A percentile compares a stretch with the other conserved stretches of the same genome.
Conservation (phyloP, 2,113 vertebrate genomes). For the Nansenia antarctica region DNA sequence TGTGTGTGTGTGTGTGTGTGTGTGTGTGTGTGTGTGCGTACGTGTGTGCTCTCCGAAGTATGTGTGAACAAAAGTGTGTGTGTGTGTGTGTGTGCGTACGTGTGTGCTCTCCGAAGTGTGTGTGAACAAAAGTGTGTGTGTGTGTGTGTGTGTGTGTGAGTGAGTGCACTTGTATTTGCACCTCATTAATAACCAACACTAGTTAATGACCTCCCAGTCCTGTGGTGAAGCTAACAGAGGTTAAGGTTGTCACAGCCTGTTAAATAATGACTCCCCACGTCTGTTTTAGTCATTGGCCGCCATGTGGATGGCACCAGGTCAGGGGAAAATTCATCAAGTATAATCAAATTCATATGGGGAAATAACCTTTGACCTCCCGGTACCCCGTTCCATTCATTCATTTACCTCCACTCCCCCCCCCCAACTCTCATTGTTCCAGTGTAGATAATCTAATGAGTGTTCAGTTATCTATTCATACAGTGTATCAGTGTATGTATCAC, state of each 20-base stretch:
- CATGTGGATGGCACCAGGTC: constrained; percentile 50
- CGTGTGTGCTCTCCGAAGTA: no score
- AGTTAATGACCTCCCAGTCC: constrained; percentile 61
- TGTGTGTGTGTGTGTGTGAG: constrained; percentile 22
- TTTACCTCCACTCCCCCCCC: constrained; percentile 39
- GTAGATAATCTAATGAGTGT: constrained; percentile 16
- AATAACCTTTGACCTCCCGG: constrained; percentile 36
- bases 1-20: constrained; percentile 9
- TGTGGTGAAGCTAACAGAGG: constrained; percentile 45
- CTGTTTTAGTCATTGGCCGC: constrained; percentile 43
- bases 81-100: constrained; percentile 1
- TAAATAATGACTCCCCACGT: constrained; percentile 54
- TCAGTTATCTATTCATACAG: neutral
- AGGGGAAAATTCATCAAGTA: constrained; percentile 45
- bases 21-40: constrained; percentile 24
- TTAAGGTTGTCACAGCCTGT: constrained; percentile 52
- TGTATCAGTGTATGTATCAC: neutral
- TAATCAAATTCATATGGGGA: constrained; percentile 53
- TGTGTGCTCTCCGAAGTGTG: no score
- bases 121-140: no score
- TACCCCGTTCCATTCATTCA: constrained; percentile 10
- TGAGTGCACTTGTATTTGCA: constrained; percentile 51
- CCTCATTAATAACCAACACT: constrained; percentile 66
- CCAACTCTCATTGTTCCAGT: constrained; percentile 31
- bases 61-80: neutral